Evolutionary conservation across 2,113 vertebrate species (phyloP).

Genomic region (Takifugu bimaculatus): DNA sequence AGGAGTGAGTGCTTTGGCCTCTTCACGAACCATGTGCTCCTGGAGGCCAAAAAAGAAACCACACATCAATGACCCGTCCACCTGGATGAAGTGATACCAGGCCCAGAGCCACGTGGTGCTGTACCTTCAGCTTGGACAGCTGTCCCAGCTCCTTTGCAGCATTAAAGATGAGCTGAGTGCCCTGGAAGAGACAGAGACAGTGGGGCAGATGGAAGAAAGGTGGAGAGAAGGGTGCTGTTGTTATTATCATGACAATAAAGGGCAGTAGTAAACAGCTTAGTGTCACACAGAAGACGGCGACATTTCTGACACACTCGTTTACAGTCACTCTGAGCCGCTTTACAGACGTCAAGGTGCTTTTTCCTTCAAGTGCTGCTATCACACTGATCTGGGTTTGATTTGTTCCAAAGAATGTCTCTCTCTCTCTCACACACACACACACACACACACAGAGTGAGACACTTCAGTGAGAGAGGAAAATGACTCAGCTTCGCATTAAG

Average conservation of each 20-base stretch:
- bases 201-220: slow-evolving; percentile 32
- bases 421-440: slow-evolving; percentile 33
- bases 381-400: slow-evolving; percentile 37
- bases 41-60: slow-evolving; percentile 42
- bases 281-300: slow-evolving; percentile 66
- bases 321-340: slow-evolving; percentile 46
- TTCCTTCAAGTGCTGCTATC: slow-evolving; percentile 43
- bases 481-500: slow-evolving; percentile 44
- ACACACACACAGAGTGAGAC: slow-evolving; percentile 32
- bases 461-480: slow-evolving; percentile 42
- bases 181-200: slow-evolving; percentile 72
- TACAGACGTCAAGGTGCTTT: slow-evolving; percentile 40
- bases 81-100: not conserved
- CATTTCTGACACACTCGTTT: slow-evolving; percentile 51
- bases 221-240: slow-evolving; percentile 1
- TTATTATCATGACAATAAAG: slow-evolving; percentile 30
- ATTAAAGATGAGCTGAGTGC: slow-evolving; percentile 97
- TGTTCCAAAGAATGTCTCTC: slow-evolving; percentile 1
- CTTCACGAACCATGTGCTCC: slow-evolving; percentile 98
- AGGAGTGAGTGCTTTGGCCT: slow-evolving; percentile 92
- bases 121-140: slow-evolving; percentile 95
- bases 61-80: slow-evolving; percentile 5
- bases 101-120: not conserved
- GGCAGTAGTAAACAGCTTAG: slow-evolving; percentile 40
- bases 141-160: slow-evolving; percentile 97